Conservation (phyloP, 1,140 invertebrate species). For the Microplitis mediator region DNA sequence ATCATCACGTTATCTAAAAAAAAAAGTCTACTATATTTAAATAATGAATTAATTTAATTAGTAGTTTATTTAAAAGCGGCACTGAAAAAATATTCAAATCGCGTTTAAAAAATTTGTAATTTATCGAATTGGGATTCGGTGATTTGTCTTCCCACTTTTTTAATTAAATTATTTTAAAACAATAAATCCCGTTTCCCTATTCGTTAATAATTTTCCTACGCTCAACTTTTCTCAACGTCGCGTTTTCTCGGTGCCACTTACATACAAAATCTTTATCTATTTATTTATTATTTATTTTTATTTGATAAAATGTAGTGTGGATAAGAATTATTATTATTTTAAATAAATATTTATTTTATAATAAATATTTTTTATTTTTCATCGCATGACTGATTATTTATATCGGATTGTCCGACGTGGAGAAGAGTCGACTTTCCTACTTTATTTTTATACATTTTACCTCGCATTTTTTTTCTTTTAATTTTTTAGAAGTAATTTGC, state of each 20-base stretch:
- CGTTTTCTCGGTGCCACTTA: conserved; percentile 32
- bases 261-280: not conserved
- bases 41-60: not conserved
- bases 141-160: conserved; percentile 37
- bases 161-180: conserved; percentile 8
- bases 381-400: not conserved
- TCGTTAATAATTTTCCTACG: conserved; percentile 22
- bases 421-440: conserved; percentile 28
- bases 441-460: not conserved
- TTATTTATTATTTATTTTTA: conserved; percentile 13
- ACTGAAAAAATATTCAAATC: conserved; percentile 20
- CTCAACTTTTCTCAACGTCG: conserved; percentile 36
- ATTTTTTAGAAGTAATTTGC: not conserved
- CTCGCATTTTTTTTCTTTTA: not conserved
- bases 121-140: conserved; percentile 52
- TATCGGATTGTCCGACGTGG: conserved; percentile 28
- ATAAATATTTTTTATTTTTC: no score
- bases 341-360: not conserved
- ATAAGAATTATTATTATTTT: not conserved
- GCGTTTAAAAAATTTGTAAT: not conserved
- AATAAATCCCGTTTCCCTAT: conserved; percentile 15
- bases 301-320: conserved; percentile 1
- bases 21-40: not conserved
- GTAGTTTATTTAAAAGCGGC: conserved; percentile 10
- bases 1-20: not conserved